These are phyloP conservation scores for Silurus lanzhouensis DNA, from an alignment of 2,797 vertebrate genomes.

Conservation along the genomic window DNA sequence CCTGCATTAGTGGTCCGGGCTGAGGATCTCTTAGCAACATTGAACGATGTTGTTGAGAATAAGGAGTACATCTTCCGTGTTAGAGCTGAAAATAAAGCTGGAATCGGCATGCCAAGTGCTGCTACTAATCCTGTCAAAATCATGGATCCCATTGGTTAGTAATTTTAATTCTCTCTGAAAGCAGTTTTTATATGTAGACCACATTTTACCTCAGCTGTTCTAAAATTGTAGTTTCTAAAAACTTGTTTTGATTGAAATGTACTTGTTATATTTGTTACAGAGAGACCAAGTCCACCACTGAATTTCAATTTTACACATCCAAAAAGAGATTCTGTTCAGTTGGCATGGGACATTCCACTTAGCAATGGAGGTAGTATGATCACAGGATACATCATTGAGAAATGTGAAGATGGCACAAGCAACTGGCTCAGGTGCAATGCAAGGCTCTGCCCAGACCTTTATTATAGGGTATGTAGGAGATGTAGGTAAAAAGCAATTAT, in stretches of 20 bases:
- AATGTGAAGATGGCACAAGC: conserved; percentile 85
- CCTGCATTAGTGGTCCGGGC: conserved; percentile 81
- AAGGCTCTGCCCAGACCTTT: conserved; percentile 87
- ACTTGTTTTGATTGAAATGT: not conserved
- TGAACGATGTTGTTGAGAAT: conserved; percentile 96
- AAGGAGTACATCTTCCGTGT: conserved; percentile 98
- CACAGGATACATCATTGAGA: conserved; percentile 92
- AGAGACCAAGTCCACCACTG: conserved; percentile 90
- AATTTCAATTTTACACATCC: conserved; percentile 87
- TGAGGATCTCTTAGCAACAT: conserved; percentile 77
- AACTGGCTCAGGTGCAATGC: conserved; percentile 93
- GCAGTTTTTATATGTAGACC: not conserved
- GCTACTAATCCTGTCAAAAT: conserved; percentile 93
- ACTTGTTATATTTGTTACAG: conserved; percentile 68
- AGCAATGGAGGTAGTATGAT: conserved; percentile 91
- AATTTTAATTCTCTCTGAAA: conserved; percentile 12
- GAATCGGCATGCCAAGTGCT: conserved; percentile 90
- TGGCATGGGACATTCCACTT: conserved; percentile 92
- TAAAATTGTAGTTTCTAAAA: not conserved
- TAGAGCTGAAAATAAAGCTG: conserved; percentile 93
- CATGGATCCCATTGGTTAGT: conserved; percentile 89
- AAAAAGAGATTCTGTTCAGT: conserved; percentile 85
- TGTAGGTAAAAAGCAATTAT: too few species aligned
- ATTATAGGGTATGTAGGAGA: conserved; percentile 80
- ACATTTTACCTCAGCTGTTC: not conserved